Percentiles rank a stretch among this genome's conserved stretches.
These are phyloP conservation scores for Amaurobius ferox DNA, from an alignment of 2,888 invertebrate species.

Conservation along the genomic window DNA sequence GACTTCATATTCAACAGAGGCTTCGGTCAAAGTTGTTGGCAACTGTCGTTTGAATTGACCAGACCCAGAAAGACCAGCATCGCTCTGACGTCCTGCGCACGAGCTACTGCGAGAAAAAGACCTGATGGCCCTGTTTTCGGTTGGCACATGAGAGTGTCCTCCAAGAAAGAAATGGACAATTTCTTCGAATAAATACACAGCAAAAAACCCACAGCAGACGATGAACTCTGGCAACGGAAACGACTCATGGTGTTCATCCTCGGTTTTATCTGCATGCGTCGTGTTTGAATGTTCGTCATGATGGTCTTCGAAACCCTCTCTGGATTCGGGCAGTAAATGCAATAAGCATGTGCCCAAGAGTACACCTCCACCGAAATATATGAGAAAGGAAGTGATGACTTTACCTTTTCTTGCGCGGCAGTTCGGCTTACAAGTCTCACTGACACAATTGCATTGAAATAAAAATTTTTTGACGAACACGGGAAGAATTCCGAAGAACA, in stretches of 20 bases:
- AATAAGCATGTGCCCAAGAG: conserved; percentile 88
- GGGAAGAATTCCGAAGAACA: conserved; percentile 32
- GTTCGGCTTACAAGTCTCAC: conserved; percentile 7
- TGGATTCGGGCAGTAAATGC: conserved; percentile 88
- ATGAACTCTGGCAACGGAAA: conserved; percentile 85
- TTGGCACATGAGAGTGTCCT: conserved; percentile 51
- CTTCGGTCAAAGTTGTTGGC: neutral
- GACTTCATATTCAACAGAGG: neutral
- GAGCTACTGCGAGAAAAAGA: conserved; percentile 38
- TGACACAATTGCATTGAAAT: conserved; percentile 39
- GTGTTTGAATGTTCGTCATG: neutral
- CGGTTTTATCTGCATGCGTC: neutral
- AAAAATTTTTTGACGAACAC: conserved; percentile 40
- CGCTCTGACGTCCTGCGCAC: neutral
- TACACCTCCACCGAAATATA: conserved; percentile 92
- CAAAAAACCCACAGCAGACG: conserved; percentile 86
- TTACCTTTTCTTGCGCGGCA: conserved; percentile 44
- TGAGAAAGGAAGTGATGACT: conserved; percentile 55
- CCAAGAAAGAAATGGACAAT: conserved; percentile 70
- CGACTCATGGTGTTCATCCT: conserved; percentile 72
- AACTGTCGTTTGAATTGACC: neutral
- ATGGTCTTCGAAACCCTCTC: conserved; percentile 81
- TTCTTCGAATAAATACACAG: conserved; percentile 89
- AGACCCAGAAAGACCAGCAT: neutral
- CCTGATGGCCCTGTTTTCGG: conserved; percentile 48